A percentile compares a stretch with the other conserved stretches of the same genome.
Evolutionary conservation across 2,797 vertebrate species (phyloP).

Genomic region (Zenarchopterus dispar): DNA sequence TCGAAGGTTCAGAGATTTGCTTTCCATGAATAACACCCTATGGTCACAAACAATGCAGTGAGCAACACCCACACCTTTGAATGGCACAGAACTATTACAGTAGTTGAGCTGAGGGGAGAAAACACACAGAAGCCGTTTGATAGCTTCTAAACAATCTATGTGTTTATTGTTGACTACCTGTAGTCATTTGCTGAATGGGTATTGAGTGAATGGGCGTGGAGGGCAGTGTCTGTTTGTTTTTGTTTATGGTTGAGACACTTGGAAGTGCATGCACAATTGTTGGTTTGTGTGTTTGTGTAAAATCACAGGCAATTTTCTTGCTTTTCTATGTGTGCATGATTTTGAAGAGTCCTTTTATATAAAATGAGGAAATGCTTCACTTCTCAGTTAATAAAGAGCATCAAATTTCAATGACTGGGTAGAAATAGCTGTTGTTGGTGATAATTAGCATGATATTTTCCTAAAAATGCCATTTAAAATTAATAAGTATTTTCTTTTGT

Average conservation of each 20-base stretch:
- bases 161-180: constrained; percentile 77
- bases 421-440: too few relatives aligned
- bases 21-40: constrained; percentile 82
- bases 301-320: not conserved
- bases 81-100: constrained; percentile 67
- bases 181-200: constrained; percentile 66
- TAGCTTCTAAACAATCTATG: constrained; percentile 77
- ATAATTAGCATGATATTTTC: too few relatives aligned
- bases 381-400: constrained; percentile 9
- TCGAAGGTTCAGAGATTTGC: constrained; percentile 83
- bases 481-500: too few relatives aligned
- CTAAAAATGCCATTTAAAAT: too few relatives aligned
- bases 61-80: constrained; percentile 83
- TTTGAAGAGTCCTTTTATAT: constrained; percentile 26
- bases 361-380: constrained; percentile 9
- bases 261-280: constrained; percentile 43
- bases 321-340: too few relatives aligned
- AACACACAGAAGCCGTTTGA: constrained; percentile 72
- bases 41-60: constrained; percentile 76
- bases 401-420: constrained; percentile 9
- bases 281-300: constrained; percentile 39
- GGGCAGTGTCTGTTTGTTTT: constrained; percentile 61
- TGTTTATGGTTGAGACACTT: constrained; percentile 66
- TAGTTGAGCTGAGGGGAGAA: constrained; percentile 62
- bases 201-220: constrained; percentile 68